Base-by-base conservation (phyloP, 2,888 invertebrate genomes). In the Drosophila monieri region DNA sequence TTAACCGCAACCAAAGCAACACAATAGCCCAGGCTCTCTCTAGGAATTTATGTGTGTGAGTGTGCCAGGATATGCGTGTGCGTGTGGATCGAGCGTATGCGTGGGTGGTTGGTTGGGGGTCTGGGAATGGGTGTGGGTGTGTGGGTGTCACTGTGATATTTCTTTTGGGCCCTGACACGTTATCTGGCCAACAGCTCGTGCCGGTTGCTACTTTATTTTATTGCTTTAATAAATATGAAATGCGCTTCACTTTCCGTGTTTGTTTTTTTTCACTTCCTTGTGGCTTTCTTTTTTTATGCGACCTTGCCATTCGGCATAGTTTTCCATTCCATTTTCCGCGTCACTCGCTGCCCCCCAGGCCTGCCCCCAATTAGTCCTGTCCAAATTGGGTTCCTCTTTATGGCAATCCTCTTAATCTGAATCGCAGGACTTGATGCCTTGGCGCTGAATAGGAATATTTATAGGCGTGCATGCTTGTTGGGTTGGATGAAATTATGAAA, bases 151-250 rank as follows among this genome's bases (percentile, higher is more conserved):
- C 70, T 59, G 79, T 74, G 79, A 85, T 87, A 83, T 83, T 81
- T 83, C 72, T 85, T 35, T 64, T 51, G 57, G 58, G 61, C 47
- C 59, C 46, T 68, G 68, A 85, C 74, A 78, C 75, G 83, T 85
- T 83, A 83, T 83, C 81, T 81, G 68, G 57, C 53, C 64, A 53
- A 61, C 58, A 48, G 32, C 61, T 10, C 47, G 59, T 64, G 68
- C 69, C 62, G 72, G 68, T 65, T 77, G 30, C 73, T 80, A 78
- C 75, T 86, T 87, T 87, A 85, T 88, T 85, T 85, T 77, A 81
- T 85, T 88, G 85, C 78, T 85, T 85, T 85, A 79, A 78, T 83
- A 81, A 78, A 80, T 85, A 83, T 77, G 76, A 85, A 85, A 80
- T 85, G 78, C 73, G 76, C 69, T 67, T 46, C 9, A 5, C 6